phyloP scores from a whole-genome alignment of 1,140 invertebrate species.

The Zophobas atratus region DNA sequence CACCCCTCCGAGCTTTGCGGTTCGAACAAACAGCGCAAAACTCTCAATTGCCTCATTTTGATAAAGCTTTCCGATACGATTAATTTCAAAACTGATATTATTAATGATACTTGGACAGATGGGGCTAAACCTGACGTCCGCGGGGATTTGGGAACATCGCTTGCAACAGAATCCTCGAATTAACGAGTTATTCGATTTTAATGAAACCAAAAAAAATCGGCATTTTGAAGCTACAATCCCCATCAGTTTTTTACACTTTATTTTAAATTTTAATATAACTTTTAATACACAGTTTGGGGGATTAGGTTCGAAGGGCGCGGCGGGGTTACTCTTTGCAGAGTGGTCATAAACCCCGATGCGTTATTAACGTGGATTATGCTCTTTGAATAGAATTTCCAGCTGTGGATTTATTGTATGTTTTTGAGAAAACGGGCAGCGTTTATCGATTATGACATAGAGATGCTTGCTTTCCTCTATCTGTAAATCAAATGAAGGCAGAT shows the following conservation, averaged over 20 bases:
- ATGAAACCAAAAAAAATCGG: background rate
- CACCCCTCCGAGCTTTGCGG: slow-evolving; percentile 10
- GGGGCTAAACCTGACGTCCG: slow-evolving; percentile 7
- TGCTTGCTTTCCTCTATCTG: background rate
- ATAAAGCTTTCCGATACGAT: slow-evolving; percentile 9
- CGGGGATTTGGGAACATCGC: slow-evolving; percentile 2
- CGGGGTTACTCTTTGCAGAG: too few relatives aligned
- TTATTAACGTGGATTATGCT: too few relatives aligned
- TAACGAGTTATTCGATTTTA: slow-evolving; percentile 12
- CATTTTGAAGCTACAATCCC: too few relatives aligned
- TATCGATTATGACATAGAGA: background rate
- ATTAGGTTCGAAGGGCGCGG: too few relatives aligned
- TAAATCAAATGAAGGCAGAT: background rate
- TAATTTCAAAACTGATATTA: slow-evolving; percentile 17
- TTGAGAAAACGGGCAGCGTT: too few relatives aligned
- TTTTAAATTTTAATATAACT: background rate
- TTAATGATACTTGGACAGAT: slow-evolving; percentile 7
- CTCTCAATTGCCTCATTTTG: slow-evolving; percentile 36
- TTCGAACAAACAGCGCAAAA: slow-evolving; percentile 24
- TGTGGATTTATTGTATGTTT: too few relatives aligned
- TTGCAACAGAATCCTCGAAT: slow-evolving; percentile 9
- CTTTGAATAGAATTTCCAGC: too few relatives aligned
- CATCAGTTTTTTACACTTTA: background rate
- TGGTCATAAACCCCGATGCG: too few relatives aligned
- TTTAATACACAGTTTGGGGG: background rate